Evolutionary conservation across 2,113 vertebrate genomes (phyloP).

Genomic region (Spheniscus mendiculus): DNA sequence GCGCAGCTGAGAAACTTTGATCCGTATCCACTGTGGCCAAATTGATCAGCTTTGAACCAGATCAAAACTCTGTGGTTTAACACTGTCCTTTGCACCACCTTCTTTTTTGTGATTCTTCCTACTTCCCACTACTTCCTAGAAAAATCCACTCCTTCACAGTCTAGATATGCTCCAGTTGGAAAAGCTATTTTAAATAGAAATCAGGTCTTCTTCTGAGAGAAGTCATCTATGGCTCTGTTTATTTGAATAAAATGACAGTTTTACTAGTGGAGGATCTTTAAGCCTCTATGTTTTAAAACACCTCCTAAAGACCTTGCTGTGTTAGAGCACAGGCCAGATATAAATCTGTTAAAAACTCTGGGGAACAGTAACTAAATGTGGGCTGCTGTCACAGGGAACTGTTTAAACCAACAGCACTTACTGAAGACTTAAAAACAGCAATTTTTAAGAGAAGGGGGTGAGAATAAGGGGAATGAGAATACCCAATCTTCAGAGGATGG

Average conservation of each 20-base stretch:
- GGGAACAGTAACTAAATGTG: not conserved
- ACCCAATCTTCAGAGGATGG: not conserved
- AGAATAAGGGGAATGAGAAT: not conserved
- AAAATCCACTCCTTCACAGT: not conserved
- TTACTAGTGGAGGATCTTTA: not conserved
- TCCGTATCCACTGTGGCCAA: too few species aligned
- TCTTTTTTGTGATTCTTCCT: constrained; percentile 6
- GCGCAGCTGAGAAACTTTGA: not conserved
- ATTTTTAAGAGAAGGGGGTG: not conserved
- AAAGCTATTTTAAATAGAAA: constrained; percentile 14
- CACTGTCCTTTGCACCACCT: not conserved
- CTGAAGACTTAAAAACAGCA: not conserved
- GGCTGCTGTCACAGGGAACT: not conserved
- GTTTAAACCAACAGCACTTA: not conserved
- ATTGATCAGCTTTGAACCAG: too few species aligned
- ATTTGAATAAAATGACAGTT: not conserved
- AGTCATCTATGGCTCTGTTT: not conserved
- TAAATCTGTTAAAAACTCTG: not conserved
- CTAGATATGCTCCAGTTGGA: not conserved
- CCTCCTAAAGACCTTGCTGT: not conserved
- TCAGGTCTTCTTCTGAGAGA: not conserved
- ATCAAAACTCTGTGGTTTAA: not conserved
- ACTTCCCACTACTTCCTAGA: constrained; percentile 36
- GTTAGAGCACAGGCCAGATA: not conserved
- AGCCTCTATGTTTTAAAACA: not conserved